Conservation (phyloP, 1,140 invertebrate genomes). For the Lucilia sericata region DNA sequence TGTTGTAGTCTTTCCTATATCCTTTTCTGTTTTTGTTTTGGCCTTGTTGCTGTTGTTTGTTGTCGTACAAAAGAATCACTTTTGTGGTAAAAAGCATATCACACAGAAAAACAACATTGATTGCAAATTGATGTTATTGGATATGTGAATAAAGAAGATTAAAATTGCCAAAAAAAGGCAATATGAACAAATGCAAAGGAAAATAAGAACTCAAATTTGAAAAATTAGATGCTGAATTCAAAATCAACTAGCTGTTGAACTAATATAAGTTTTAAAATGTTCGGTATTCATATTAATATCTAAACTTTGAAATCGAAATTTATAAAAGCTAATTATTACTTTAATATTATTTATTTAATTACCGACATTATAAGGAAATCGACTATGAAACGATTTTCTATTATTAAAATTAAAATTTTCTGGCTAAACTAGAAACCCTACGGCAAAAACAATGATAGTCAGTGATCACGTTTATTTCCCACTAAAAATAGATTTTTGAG, state of each 20-base stretch:
- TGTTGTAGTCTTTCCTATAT: neutral
- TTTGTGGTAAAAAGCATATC: slow-evolving; percentile 36
- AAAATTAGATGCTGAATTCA: neutral
- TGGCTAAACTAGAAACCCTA: no score
- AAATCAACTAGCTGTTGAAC: neutral
- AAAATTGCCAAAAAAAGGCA: slow-evolving; percentile 25
- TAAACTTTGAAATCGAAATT: no score
- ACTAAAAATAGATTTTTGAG: no score
- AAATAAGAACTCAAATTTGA: slow-evolving; percentile 1
- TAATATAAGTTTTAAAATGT: no score
- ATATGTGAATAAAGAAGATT: slow-evolving; percentile 40
- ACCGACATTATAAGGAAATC: no score
- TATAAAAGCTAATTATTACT: no score
- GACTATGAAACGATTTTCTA: no score
- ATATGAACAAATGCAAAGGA: neutral
- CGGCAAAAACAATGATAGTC: no score
- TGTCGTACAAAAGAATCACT: slow-evolving; percentile 39
- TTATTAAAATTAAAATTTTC: no score
- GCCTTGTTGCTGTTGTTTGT: neutral
- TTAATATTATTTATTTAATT: no score
- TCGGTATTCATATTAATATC: no score
- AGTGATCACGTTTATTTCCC: no score
- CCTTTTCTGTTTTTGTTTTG: neutral
- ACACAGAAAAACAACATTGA: slow-evolving; percentile 34
- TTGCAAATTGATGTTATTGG: slow-evolving; percentile 44